Evolutionary conservation across 2,797 vertebrate genomes (phyloP).

Genomic region (Argentina silus): DNA sequence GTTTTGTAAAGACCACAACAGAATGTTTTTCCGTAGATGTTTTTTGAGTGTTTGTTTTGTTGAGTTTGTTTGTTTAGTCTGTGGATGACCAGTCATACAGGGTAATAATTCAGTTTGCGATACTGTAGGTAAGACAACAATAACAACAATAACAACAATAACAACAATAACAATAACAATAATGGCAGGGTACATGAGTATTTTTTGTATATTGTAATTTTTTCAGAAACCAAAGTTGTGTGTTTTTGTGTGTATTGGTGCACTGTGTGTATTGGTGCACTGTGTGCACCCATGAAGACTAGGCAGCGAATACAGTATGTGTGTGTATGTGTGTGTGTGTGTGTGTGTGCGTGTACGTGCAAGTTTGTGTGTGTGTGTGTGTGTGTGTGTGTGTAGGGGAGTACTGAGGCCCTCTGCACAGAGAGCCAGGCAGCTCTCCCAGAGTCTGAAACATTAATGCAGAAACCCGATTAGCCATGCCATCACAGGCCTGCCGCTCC

Average conservation of each 20-base stretch:
- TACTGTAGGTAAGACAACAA: neutral
- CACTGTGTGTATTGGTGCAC: conserved; percentile 11
- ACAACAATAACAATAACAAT: too few species aligned
- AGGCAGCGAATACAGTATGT: conserved; percentile 6
- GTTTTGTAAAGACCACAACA: neutral
- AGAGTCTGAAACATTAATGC: conserved; percentile 78
- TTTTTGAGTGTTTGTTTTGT: too few species aligned
- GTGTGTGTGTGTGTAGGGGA: conserved; percentile 41
- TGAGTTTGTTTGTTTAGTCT: too few species aligned
- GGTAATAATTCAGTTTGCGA: too few species aligned
- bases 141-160: neutral
- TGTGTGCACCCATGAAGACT: neutral
- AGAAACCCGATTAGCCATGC: conserved; percentile 69
- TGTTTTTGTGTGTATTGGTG: conserved; percentile 16
- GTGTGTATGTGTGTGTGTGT: conserved; percentile 20
- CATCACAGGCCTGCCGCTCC: conserved; percentile 70
- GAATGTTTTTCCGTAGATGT: too few species aligned
- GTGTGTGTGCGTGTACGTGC: neutral
- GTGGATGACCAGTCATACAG: too few species aligned
- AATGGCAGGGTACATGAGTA: neutral
- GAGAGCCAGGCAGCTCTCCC: conserved; percentile 59
- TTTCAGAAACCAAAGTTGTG: neutral
- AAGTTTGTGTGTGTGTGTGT: conserved; percentile 23
- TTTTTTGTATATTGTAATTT: conserved; percentile 1
- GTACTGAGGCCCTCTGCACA: conserved; percentile 64